A percentile compares a stretch with the other conserved stretches of the same genome.
These are phyloP conservation scores for Lycorma delicatula DNA, from an alignment of 1,140 invertebrate genomes.

Conservation along the genomic window DNA sequence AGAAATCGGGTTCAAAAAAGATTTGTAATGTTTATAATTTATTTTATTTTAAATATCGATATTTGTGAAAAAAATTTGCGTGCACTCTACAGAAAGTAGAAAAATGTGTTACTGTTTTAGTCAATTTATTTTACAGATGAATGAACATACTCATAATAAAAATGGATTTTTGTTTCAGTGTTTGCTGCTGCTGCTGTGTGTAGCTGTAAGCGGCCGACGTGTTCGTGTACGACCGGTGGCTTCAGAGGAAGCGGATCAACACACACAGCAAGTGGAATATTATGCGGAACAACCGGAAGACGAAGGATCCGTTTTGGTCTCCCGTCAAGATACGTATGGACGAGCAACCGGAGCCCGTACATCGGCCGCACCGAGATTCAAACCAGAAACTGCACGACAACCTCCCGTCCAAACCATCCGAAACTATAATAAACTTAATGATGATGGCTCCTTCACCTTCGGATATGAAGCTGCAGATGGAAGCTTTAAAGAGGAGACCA, in stretches of 20 bases:
- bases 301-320: constrained; percentile 22
- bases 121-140: too few relatives aligned
- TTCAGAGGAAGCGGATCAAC: constrained; percentile 31
- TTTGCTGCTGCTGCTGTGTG: too few relatives aligned
- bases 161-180: too few relatives aligned
- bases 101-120: too few relatives aligned
- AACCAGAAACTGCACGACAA: constrained; percentile 46
- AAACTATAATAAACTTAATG: constrained; percentile 73
- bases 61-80: too few relatives aligned
- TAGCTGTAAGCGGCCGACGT: constrained; percentile 6
- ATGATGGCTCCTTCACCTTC: constrained; percentile 79
- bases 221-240: constrained; percentile 20
- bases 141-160: too few relatives aligned
- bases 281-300: constrained; percentile 38
- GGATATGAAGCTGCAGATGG: constrained; percentile 81
- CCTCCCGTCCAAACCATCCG: constrained; percentile 69
- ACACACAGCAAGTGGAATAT: constrained; percentile 26
- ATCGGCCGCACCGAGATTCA: constrained; percentile 8
- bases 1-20: too few relatives aligned
- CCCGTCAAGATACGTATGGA: constrained; percentile 24
- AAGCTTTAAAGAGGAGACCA: constrained; percentile 81
- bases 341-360: constrained; percentile 21
- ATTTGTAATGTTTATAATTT: too few relatives aligned
- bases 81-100: too few relatives aligned
- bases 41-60: too few relatives aligned